Base-by-base conservation (phyloP, 1,140 invertebrate species). In the Leptinotarsa defecta region DNA sequence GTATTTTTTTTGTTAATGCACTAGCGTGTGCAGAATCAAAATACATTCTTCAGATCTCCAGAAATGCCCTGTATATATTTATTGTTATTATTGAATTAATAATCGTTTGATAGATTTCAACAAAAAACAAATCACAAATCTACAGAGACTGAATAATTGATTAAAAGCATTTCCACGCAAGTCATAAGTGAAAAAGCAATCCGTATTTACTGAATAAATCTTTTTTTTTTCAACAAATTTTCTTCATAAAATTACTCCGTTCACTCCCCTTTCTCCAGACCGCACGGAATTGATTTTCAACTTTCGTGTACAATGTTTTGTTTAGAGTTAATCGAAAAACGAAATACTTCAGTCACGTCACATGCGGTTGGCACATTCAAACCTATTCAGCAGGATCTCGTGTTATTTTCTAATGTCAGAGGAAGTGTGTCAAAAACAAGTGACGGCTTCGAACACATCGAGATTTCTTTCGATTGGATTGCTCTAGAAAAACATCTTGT, bases 381-480 rank as follows among this genome's bases (percentile, higher is more conserved):
- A 34, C 67, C n/a, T 43, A 19, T 19, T 68, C 24, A 43, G 15
- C 17, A 34, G 67, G 67, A 68, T 24, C 43, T 43, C 67, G 24
- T 43, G 67, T 68, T 68, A 19, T 68, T 68, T 68, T 68, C 67
- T 68, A 68, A 43, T 68, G 17, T 24, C 67, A 48, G 64, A n/a
- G 67, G 34, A 68, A 68, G 67, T 43, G 67, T 68, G 67, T 68
- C 67, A 68, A 68, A 68, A 68, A 68, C 67, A 68, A 68, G 67
- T 68, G 67, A 68, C 67, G 67, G 67, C 67, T 19, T 68, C 67
- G 67, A 24, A 49, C 67, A 68, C n/a, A 34, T 27, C 67, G 13
- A 57, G 52, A 17, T 57, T 57, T 57, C 52, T 57, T 57, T 57
- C 15, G 15, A 57, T 19, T 19, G 52, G n/a, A 57, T 57, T 57